Percentiles rank a stretch among this genome's conserved stretches.
phyloP scores from a whole-genome alignment of 2,888 invertebrate genomes.

The Spatulosminthurus flaviceps region DNA sequence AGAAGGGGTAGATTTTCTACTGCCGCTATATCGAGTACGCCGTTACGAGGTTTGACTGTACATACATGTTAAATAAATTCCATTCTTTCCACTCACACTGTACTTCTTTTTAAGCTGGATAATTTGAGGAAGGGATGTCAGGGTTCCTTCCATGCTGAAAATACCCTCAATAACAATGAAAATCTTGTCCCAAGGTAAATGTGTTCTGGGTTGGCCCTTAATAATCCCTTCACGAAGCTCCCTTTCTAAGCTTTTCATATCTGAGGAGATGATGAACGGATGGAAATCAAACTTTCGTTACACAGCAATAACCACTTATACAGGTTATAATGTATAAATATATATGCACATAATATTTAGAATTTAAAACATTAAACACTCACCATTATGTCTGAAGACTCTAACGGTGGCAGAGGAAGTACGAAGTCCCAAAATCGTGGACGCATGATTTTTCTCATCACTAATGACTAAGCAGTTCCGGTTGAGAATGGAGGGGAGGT shows the following conservation, averaged over 20 bases:
- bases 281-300: background rate
- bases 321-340: no score
- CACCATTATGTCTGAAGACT: conserved; percentile 86
- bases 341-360: no score
- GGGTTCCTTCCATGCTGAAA: conserved; percentile 98
- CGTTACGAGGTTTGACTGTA: no score
- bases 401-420: conserved; percentile 84
- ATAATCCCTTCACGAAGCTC: conserved; percentile 79
- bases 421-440: conserved; percentile 90
- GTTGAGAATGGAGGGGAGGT: conserved; percentile 85
- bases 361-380: conserved; percentile 60
- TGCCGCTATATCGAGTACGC: no score
- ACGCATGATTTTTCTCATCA: conserved; percentile 98
- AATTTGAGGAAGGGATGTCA: conserved; percentile 87
- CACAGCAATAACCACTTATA: no score
- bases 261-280: conserved; percentile 67
- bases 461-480: conserved; percentile 89
- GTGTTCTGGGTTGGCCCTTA: conserved; percentile 79
- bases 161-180: conserved; percentile 95
- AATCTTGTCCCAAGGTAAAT: conserved; percentile 88
- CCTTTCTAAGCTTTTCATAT: conserved; percentile 83
- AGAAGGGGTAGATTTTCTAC: no score
- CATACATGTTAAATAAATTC: no score
- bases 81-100: no score
- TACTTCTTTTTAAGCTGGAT: conserved; percentile 91